These are phyloP conservation scores for Sipha maydis DNA, from an alignment of 2,888 invertebrate genomes.

Conservation along the genomic window DNA sequence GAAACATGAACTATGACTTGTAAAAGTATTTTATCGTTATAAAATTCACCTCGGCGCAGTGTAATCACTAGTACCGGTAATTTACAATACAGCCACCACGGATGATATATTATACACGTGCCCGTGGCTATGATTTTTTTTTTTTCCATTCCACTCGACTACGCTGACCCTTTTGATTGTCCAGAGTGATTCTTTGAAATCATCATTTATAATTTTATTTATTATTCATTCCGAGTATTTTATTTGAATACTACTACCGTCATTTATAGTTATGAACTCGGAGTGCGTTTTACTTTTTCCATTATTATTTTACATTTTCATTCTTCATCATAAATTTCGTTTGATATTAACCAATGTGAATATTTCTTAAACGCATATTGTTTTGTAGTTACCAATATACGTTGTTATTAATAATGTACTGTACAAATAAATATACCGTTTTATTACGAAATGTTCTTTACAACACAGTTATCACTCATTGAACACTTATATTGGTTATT, in stretches of 20 bases:
- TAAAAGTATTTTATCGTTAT: slow-evolving; percentile 36
- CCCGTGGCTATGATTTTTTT: slow-evolving; percentile 42
- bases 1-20: slow-evolving; percentile 40
- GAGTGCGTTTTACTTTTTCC: neutral
- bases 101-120: slow-evolving; percentile 15
- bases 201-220: slow-evolving; percentile 20
- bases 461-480: too few relatives aligned
- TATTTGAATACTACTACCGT: neutral
- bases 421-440: too few relatives aligned
- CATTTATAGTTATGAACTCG: neutral
- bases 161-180: slow-evolving; percentile 20
- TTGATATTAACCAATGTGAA: too few relatives aligned
- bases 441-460: too few relatives aligned
- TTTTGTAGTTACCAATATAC: too few relatives aligned
- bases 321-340: too few relatives aligned
- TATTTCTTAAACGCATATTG: too few relatives aligned
- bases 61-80: slow-evolving; percentile 3
- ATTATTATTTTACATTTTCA: neutral
- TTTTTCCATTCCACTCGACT: neutral
- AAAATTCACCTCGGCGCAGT: slow-evolving; percentile 22
- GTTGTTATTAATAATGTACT: too few relatives aligned
- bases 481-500: too few relatives aligned
- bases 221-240: neutral
- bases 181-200: slow-evolving; percentile 25
- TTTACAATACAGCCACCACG: slow-evolving; percentile 23